Evolutionary conservation across 2,113 vertebrate genomes (phyloP).

Genomic region (Ochotona princeps): DNA sequence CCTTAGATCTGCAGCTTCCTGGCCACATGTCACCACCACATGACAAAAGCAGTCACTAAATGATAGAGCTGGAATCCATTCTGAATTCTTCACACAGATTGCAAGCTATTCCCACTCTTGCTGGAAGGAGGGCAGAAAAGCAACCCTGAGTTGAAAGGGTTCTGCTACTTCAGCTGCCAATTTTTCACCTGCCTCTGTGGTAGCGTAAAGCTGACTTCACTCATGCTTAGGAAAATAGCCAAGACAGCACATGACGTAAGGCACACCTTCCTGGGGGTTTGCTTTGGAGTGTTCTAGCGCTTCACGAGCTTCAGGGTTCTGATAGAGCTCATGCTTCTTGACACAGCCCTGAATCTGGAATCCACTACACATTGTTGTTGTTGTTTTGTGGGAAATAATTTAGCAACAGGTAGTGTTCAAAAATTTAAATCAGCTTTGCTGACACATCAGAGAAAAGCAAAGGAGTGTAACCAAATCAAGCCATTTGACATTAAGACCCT

Average conservation of each 20-base stretch:
- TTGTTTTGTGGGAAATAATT: conserved; percentile 57
- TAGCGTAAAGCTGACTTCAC: conserved; percentile 59
- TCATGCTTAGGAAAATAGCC: conserved; percentile 75
- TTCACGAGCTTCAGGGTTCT: conserved; percentile 80
- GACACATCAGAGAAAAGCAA: conserved; percentile 41
- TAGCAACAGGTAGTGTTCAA: conserved; percentile 70
- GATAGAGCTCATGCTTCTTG: conserved; percentile 81
- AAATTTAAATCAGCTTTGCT: conserved; percentile 64
- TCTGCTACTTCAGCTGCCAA: conserved; percentile 38
- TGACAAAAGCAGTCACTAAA: neutral
- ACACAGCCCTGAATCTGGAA: conserved; percentile 82
- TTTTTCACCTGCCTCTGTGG: conserved; percentile 82
- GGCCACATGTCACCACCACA: rapidly evolving
- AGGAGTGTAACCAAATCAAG: neutral
- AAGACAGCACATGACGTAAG: conserved; percentile 72
- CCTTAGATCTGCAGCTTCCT: neutral
- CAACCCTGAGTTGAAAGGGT: neutral
- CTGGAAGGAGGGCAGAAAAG: neutral
- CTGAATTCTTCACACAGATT: neutral
- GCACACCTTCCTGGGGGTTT: conserved; percentile 67
- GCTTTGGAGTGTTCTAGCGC: conserved; percentile 83
- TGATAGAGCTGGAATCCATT: neutral
- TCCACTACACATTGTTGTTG: conserved; percentile 74
- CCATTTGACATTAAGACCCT: neutral
- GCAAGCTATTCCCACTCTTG: neutral